Conservation (phyloP, 1,140 invertebrate genomes). For the Antheraea pernyi region DNA sequence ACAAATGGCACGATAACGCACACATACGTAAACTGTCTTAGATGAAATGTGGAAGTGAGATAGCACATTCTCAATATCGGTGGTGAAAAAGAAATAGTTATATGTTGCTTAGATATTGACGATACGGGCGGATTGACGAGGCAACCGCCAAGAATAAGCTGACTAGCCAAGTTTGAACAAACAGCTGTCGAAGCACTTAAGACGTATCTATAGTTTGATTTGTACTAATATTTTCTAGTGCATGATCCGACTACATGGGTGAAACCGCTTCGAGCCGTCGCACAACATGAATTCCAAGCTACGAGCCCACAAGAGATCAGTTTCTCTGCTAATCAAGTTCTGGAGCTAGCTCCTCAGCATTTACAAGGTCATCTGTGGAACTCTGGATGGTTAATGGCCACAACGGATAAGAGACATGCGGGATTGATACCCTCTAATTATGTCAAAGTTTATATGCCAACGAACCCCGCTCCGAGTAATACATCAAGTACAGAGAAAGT, state of each 20-base stretch:
- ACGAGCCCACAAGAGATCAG: slow-evolving; percentile 87
- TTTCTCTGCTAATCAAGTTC: slow-evolving; percentile 86
- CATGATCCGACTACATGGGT: slow-evolving; percentile 85
- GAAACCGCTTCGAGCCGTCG: slow-evolving; percentile 85
- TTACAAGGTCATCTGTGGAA: slow-evolving; percentile 84
- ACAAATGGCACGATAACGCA: too few relatives aligned
- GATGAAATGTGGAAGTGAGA: too few relatives aligned
- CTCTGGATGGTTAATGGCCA: slow-evolving; percentile 88
- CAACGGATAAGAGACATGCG: slow-evolving; percentile 83
- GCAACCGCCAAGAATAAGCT: too few relatives aligned
- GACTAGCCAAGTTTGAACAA: too few relatives aligned
- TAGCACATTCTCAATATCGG: too few relatives aligned
- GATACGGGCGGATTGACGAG: too few relatives aligned
- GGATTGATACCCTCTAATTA: slow-evolving; percentile 92
- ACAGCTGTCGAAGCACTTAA: too few relatives aligned
- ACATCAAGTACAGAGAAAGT: slow-evolving; percentile 7
- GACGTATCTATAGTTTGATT: too few relatives aligned
- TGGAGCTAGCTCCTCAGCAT: slow-evolving; percentile 90
- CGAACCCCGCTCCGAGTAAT: not conserved
- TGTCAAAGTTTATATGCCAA: slow-evolving; percentile 79
- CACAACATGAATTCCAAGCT: slow-evolving; percentile 88
- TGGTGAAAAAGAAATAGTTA: too few relatives aligned
- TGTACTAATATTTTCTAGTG: slow-evolving; percentile 54
- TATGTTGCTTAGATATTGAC: too few relatives aligned
- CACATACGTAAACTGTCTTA: too few relatives aligned